Conservation (phyloP, 1,140 invertebrate genomes). For the Papilio dardanus region DNA sequence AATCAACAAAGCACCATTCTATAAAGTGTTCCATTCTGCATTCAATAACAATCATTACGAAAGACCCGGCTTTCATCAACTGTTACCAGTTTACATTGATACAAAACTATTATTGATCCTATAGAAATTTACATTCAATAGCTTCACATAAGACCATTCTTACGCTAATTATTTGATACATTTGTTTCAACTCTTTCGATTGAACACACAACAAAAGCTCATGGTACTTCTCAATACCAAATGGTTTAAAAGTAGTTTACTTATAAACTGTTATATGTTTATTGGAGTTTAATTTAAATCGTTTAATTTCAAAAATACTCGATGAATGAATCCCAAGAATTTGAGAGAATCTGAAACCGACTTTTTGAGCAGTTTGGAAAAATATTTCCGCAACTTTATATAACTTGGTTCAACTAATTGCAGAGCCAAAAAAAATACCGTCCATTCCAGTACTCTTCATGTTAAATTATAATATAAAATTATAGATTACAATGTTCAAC, state of each 20-base stretch:
- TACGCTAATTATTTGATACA: constrained; percentile 4
- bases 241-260: too few relatives aligned
- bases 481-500: not conserved
- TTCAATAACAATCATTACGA: constrained; percentile 27
- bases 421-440: not conserved
- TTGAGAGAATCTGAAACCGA: too few relatives aligned
- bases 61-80: not conserved
- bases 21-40: not conserved
- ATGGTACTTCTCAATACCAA: not conserved
- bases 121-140: not conserved
- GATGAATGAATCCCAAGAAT: too few relatives aligned
- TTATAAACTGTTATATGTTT: too few relatives aligned
- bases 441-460: not conserved
- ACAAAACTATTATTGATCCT: constrained; percentile 25
- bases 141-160: not conserved
- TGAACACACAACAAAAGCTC: not conserved
- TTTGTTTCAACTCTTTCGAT: not conserved
- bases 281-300: too few relatives aligned
- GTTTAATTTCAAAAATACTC: too few relatives aligned
- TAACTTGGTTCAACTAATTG: too few relatives aligned
- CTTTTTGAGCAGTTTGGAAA: too few relatives aligned
- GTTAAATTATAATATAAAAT: not conserved
- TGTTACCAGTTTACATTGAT: constrained; percentile 15
- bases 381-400: too few relatives aligned
- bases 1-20: not conserved